Evolutionary conservation across 1,140 invertebrate species (phyloP).

Genomic region (Hylaeus volcanicus): DNA sequence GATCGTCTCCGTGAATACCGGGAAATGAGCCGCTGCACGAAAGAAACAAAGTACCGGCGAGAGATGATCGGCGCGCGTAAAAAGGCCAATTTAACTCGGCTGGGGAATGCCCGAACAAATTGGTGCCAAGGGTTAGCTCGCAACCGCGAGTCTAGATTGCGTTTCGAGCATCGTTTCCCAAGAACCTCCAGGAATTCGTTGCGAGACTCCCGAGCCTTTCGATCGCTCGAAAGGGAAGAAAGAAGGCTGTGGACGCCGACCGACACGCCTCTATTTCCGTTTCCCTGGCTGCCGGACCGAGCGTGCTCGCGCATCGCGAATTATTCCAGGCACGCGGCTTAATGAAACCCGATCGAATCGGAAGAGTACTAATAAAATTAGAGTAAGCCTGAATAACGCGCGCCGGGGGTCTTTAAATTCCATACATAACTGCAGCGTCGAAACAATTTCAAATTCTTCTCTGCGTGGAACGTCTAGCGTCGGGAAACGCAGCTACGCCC

Average conservation of each 20-base stretch:
- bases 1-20: background rate
- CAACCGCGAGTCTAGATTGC: conserved; percentile 59
- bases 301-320: conserved; percentile 15
- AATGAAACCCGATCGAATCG: conserved; percentile 54
- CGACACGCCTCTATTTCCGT: conserved; percentile 6
- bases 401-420: conserved; percentile 55
- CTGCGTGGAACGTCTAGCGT: conserved; percentile 4
- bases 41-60: conserved; percentile 9
- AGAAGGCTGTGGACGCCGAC: background rate
- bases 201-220: background rate
- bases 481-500: conserved; percentile 1
- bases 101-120: conserved; percentile 72
- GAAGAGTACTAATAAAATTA: conserved; percentile 49
- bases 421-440: conserved; percentile 44
- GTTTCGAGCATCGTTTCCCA: conserved; percentile 55
- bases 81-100: conserved; percentile 44
- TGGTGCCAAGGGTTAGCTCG: conserved; percentile 72
- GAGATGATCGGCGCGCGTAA: conserved; percentile 27
- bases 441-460: conserved; percentile 63
- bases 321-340: conserved; percentile 57
- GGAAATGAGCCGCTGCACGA: background rate
- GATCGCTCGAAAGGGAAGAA: conserved; percentile 15
- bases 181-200: conserved; percentile 53
- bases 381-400: conserved; percentile 37
- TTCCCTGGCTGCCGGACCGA: background rate